A percentile compares a stretch with the other conserved stretches of the same genome.
Evolutionary conservation across 2,888 invertebrate genomes (phyloP).

Genomic region (Rhorus exstirpatorius): DNA sequence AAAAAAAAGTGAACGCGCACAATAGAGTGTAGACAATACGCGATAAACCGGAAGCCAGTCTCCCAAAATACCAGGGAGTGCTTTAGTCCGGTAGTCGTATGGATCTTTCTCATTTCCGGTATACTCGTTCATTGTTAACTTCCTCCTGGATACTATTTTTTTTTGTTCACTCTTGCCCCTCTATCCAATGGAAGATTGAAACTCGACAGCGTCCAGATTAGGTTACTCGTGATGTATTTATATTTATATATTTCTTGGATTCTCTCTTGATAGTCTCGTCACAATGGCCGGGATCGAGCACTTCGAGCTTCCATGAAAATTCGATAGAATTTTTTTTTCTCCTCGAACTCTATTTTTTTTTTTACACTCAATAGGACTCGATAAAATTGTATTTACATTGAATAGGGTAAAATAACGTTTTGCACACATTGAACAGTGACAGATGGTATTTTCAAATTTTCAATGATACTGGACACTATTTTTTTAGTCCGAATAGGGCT

Average conservation of each 20-base stretch:
- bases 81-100: conserved; percentile 30
- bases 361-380: not conserved
- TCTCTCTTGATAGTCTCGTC: too few relatives aligned
- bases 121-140: conserved; percentile 46
- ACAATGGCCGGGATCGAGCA: too few relatives aligned
- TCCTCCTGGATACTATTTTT: conserved; percentile 14
- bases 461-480: not conserved
- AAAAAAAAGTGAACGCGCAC: conserved; percentile 18
- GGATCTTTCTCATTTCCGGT: conserved; percentile 60
- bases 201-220: conserved; percentile 12
- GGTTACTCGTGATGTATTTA: not conserved
- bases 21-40: conserved; percentile 38
- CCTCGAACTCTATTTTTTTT: not conserved
- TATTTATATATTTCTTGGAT: not conserved
- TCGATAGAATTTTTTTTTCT: too few relatives aligned
- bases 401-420: not conserved
- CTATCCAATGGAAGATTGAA: conserved; percentile 9
- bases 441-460: not conserved
- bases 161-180: conserved; percentile 1
- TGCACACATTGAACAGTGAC: too few relatives aligned
- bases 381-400: not conserved
- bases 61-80: conserved; percentile 15
- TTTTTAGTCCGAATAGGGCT: not conserved
- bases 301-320: too few relatives aligned
- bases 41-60: conserved; percentile 56